Conservation (phyloP, 2,113 vertebrate genomes). For the Alligator sinensis region DNA sequence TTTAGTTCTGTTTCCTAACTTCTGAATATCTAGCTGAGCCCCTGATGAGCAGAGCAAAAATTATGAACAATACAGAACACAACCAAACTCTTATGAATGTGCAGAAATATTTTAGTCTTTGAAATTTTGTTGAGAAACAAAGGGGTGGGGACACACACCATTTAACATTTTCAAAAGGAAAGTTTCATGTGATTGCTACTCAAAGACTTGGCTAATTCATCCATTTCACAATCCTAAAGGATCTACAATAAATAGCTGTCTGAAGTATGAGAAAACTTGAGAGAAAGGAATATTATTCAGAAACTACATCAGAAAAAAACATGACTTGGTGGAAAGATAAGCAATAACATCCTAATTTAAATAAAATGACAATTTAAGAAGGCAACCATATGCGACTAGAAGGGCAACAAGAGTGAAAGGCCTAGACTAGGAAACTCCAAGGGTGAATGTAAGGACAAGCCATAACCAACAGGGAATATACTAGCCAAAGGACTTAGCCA, state of each 20-base stretch:
- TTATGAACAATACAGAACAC: not conserved
- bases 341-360: no score
- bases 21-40: not conserved
- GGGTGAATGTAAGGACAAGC: not conserved
- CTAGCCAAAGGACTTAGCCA: not conserved
- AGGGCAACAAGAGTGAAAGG: not conserved
- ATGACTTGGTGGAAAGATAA: no score
- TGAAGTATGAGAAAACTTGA: no score
- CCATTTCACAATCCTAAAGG: no score
- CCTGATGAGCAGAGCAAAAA: not conserved
- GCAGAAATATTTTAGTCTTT: not conserved
- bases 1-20: not conserved
- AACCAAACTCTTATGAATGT: not conserved
- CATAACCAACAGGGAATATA: not conserved
- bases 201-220: no score
- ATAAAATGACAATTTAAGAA: no score
- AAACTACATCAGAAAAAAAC: no score
- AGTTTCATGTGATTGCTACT: no score
- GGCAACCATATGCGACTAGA: not conserved
- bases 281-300: no score
- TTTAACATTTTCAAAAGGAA: no score
- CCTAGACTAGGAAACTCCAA: not conserved
- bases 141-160: not conserved
- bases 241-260: no score
- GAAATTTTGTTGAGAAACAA: no score